phyloP scores from a whole-genome alignment of 2,888 invertebrate genomes.

The Cheilosia soror region DNA sequence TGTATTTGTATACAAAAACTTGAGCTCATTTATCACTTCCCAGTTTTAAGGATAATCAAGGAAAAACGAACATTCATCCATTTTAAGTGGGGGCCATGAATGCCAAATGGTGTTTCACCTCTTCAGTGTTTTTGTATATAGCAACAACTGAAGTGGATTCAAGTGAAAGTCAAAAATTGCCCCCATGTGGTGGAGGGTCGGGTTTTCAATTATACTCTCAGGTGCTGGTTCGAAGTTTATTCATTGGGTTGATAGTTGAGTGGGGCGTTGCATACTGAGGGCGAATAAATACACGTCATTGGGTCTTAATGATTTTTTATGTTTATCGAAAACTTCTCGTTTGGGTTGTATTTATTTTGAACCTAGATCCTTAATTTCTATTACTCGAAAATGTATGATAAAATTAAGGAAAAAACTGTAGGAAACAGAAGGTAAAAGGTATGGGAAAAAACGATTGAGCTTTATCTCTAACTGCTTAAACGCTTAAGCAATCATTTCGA shows the following conservation, averaged over 20 bases:
- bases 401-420: too few species aligned
- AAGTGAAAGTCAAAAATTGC: slow-evolving; percentile 54
- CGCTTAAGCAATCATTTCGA: not conserved
- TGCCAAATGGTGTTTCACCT: slow-evolving; percentile 50
- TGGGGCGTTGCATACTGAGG: not conserved
- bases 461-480: not conserved
- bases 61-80: slow-evolving; percentile 61
- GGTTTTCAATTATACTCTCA: not conserved
- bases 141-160: slow-evolving; percentile 39
- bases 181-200: not conserved
- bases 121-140: slow-evolving; percentile 11
- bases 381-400: too few species aligned
- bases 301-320: not conserved
- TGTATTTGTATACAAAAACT: not conserved
- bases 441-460: too few species aligned
- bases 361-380: not conserved
- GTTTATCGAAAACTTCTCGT: not conserved
- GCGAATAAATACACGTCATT: not conserved
- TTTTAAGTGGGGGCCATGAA: slow-evolving; percentile 70
- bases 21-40: slow-evolving; percentile 66
- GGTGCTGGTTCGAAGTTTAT: not conserved
- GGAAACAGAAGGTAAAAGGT: too few species aligned
- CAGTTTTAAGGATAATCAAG: slow-evolving; percentile 43
- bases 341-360: not conserved
- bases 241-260: not conserved